Percentiles rank a stretch among this genome's conserved stretches.
Conservation (phyloP, 2,113 vertebrate genomes). For the Vireo altiloquus region DNA sequence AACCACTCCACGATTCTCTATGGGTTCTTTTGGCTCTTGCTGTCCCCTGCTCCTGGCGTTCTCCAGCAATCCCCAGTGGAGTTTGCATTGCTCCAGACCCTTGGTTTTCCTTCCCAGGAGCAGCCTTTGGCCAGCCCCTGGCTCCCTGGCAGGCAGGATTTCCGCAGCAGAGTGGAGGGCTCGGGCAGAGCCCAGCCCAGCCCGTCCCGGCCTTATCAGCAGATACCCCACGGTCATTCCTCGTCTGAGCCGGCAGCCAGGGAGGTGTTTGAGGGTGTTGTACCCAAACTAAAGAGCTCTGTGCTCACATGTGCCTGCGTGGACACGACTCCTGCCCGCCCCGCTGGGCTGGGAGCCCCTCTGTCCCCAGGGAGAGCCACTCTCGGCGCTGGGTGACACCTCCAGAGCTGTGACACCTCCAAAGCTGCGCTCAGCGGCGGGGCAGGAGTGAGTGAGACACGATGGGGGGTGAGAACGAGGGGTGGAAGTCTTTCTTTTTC, state of each 20-base stretch:
- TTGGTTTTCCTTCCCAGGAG: background rate
- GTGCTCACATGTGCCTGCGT: background rate
- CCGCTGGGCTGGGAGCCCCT: background rate
- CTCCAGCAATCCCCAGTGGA: background rate
- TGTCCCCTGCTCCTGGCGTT: background rate
- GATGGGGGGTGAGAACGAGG: slow-evolving; percentile 32
- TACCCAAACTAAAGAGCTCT: background rate
- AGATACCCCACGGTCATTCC: background rate
- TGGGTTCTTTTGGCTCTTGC: background rate
- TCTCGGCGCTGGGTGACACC: background rate
- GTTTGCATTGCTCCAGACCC: background rate
- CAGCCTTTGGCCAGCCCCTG: background rate
- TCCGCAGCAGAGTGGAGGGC: background rate
- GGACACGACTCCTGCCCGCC: background rate
- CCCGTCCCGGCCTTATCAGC: background rate
- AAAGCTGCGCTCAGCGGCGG: background rate
- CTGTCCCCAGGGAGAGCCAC: background rate
- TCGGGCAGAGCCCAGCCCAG: background rate
- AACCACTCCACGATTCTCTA: fast-evolving
- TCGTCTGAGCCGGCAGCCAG: background rate
- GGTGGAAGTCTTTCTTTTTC: slow-evolving; percentile 21
- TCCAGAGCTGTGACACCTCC: background rate
- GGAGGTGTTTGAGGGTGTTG: background rate
- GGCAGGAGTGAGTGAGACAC: background rate
- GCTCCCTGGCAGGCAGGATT: background rate